A percentile compares a stretch with the other conserved stretches of the same genome.
These are phyloP conservation scores for Ruditapes philippinarum DNA, from an alignment of 1,140 invertebrate species.

Conservation along the genomic window DNA sequence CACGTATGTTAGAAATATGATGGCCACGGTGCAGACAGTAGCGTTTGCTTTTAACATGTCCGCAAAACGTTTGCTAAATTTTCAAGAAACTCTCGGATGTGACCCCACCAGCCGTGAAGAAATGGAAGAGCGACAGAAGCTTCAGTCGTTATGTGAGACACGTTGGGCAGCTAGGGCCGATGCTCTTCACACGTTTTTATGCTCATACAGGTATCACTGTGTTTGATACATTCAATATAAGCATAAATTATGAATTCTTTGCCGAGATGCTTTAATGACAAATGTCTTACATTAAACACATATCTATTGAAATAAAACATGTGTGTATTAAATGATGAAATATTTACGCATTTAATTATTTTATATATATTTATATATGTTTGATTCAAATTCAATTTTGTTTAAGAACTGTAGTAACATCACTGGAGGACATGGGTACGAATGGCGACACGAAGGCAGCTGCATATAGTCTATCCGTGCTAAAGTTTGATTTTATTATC, in stretches of 20 bases:
- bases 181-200: conserved; percentile 47
- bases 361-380: background rate
- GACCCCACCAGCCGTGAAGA: background rate
- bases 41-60: conserved; percentile 63
- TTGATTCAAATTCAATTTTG: background rate
- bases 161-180: conserved; percentile 49
- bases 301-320: background rate
- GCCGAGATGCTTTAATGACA: too few species aligned
- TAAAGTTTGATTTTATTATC: conserved; percentile 20
- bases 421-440: background rate
- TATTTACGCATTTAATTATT: background rate
- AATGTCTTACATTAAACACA: background rate
- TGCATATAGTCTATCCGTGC: background rate
- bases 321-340: background rate
- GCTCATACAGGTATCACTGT: too few species aligned
- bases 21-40: conserved; percentile 44
- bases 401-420: background rate
- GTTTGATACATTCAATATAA: too few species aligned
- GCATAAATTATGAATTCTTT: background rate
- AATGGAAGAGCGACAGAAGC: conserved; percentile 19
- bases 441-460: conserved; percentile 9
- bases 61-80: conserved; percentile 37
- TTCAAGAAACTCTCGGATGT: background rate
- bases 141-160: conserved; percentile 53
- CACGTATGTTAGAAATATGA: conserved; percentile 42